A percentile compares a stretch with the other conserved stretches of the same genome.
Conservation (phyloP, 1,140 invertebrate genomes). For the Dendrolimus punctatus region DNA sequence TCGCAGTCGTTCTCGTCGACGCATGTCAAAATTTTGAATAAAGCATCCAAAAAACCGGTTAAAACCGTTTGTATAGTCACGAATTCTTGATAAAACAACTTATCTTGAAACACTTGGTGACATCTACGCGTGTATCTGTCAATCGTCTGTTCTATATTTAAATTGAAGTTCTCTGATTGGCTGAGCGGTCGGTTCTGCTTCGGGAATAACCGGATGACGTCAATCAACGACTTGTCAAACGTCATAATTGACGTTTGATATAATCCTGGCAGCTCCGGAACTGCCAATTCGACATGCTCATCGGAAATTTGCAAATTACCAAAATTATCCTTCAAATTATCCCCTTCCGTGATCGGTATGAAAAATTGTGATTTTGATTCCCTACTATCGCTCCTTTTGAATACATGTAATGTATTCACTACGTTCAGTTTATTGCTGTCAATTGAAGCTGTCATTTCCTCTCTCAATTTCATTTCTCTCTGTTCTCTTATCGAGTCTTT, state of each 20-base stretch:
- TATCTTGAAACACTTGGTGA: slow-evolving; percentile 67
- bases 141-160: slow-evolving; percentile 60
- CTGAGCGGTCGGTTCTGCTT: slow-evolving; percentile 66
- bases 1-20: slow-evolving; percentile 57
- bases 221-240: slow-evolving; percentile 51
- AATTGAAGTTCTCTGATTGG: slow-evolving; percentile 60
- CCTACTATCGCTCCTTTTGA: slow-evolving; percentile 58
- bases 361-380: slow-evolving; percentile 68
- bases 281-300: slow-evolving; percentile 47
- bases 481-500: slow-evolving; percentile 39
- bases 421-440: slow-evolving; percentile 64
- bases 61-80: slow-evolving; percentile 53
- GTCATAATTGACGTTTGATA: slow-evolving; percentile 37
- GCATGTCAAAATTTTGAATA: slow-evolving; percentile 33
- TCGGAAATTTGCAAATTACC: slow-evolving; percentile 52
- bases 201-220: slow-evolving; percentile 58
- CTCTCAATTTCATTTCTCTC: slow-evolving; percentile 36
- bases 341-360: slow-evolving; percentile 55
- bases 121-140: slow-evolving; percentile 66
- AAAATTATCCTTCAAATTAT: slow-evolving; percentile 44
- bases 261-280: slow-evolving; percentile 52
- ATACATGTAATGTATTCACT: slow-evolving; percentile 51
- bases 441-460: slow-evolving; percentile 46
- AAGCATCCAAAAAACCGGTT: slow-evolving; percentile 42
- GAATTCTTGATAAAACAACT: slow-evolving; percentile 63